A percentile compares a stretch with the other conserved stretches of the same genome.
These are phyloP conservation scores for Tragelaphus scriptus DNA, from an alignment of 2,113 vertebrate species.

Conservation along the genomic window DNA sequence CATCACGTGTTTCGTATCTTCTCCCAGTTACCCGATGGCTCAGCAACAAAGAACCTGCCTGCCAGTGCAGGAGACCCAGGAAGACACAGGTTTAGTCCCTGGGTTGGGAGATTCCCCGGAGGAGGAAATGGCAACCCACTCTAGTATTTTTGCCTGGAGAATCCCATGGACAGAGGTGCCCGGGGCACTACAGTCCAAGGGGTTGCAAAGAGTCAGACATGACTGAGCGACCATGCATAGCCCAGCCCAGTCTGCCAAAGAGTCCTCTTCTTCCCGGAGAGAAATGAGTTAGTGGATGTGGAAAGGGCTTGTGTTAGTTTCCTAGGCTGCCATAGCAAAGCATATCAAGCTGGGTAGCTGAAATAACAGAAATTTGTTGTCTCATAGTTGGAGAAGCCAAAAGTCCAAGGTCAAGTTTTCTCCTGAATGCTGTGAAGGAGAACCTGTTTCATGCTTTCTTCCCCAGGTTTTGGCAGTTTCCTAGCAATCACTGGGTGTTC, in stretches of 20 bases:
- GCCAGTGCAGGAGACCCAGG: not conserved
- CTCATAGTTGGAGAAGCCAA: not conserved
- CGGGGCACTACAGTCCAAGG: not conserved
- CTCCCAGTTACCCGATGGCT: not conserved
- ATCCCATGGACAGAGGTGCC: not conserved
- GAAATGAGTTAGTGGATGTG: too few species aligned
- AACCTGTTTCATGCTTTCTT: not conserved
- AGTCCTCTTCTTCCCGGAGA: not conserved
- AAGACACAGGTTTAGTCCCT: not conserved
- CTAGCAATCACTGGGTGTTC: not conserved
- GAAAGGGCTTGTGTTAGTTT: not conserved
- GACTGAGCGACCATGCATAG: not conserved
- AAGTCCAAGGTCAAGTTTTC: not conserved
- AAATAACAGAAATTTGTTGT: not conserved
- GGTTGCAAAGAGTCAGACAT: not conserved
- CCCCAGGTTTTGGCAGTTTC: not conserved
- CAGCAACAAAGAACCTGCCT: not conserved
- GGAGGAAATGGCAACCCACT: not conserved
- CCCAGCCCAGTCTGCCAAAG: not conserved
- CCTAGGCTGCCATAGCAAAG: not conserved
- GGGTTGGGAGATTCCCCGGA: not conserved
- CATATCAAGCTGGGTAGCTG: too few species aligned
- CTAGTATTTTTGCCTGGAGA: not conserved
- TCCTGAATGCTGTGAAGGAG: not conserved
- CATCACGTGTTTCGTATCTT: rapidly evolving